Conservation (phyloP, 2,113 vertebrate species). For the Gopherus evgoodei region DNA sequence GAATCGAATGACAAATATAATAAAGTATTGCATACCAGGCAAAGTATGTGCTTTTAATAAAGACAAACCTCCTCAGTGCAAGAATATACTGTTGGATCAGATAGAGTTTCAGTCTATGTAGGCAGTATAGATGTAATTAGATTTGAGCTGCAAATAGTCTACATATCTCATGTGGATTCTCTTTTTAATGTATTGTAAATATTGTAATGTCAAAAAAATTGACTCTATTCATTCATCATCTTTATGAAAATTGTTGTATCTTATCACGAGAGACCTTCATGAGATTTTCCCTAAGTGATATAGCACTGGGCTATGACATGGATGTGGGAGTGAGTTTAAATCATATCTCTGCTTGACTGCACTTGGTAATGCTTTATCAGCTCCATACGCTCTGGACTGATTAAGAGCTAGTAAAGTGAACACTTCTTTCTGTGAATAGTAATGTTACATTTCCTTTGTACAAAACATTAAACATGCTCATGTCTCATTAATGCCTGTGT, state of each 20-base stretch:
- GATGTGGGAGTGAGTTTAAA: neutral
- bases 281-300: neutral
- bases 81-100: neutral
- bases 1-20: neutral
- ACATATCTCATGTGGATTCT: neutral
- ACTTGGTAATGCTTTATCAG: neutral
- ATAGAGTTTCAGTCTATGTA: neutral
- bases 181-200: neutral
- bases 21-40: accelerated
- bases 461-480: neutral
- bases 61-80: neutral
- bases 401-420: neutral
- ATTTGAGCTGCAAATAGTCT: neutral
- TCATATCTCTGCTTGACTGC: neutral
- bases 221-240: neutral
- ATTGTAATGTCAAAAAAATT: neutral
- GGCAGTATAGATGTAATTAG: neutral
- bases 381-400: neutral
- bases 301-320: neutral
- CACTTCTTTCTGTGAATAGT: neutral
- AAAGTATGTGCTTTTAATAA: neutral
- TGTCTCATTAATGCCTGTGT: neutral
- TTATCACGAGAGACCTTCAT: neutral
- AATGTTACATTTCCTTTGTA: neutral
- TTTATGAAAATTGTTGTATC: neutral